Conservation (phyloP, 2,113 vertebrate genomes). For the Murina feae region DNA sequence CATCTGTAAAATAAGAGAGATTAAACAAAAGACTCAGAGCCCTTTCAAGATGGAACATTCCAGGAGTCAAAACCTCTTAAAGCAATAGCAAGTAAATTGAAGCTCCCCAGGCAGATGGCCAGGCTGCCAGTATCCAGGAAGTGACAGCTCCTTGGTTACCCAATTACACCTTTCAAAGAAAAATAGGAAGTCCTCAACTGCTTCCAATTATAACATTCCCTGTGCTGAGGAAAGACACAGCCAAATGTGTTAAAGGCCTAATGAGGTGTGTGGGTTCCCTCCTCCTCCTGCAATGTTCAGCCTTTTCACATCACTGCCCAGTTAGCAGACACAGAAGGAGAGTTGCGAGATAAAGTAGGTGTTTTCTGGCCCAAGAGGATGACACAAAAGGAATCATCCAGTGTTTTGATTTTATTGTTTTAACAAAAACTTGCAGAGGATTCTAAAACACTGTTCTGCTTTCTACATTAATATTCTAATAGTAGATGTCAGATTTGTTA, state of each 20-base stretch:
- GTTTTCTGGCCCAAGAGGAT: not conserved
- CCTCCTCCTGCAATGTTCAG: slow-evolving; percentile 59
- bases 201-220: slow-evolving; percentile 72
- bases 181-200: slow-evolving; percentile 63
- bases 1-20: not conserved
- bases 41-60: slow-evolving; percentile 38
- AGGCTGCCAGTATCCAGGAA: slow-evolving; percentile 52
- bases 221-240: slow-evolving; percentile 59
- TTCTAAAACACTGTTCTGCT: slow-evolving; percentile 32
- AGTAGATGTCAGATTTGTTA: slow-evolving; percentile 7
- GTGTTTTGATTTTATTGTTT: not conserved
- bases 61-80: slow-evolving; percentile 10
- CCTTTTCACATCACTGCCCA: slow-evolving; percentile 52
- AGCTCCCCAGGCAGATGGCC: slow-evolving; percentile 1
- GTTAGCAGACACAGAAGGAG: not conserved
- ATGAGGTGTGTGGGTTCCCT: slow-evolving; percentile 76
- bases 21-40: not conserved
- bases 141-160: slow-evolving; percentile 66
- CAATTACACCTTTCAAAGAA: slow-evolving; percentile 72
- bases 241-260: slow-evolving; percentile 78
- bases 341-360: not conserved
- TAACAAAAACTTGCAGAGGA: not conserved
- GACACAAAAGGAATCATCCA: not conserved
- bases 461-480: slow-evolving; percentile 55
- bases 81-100: slow-evolving; percentile 1